Conservation (phyloP, 2,888 invertebrate genomes). For the Tachina lurida region DNA sequence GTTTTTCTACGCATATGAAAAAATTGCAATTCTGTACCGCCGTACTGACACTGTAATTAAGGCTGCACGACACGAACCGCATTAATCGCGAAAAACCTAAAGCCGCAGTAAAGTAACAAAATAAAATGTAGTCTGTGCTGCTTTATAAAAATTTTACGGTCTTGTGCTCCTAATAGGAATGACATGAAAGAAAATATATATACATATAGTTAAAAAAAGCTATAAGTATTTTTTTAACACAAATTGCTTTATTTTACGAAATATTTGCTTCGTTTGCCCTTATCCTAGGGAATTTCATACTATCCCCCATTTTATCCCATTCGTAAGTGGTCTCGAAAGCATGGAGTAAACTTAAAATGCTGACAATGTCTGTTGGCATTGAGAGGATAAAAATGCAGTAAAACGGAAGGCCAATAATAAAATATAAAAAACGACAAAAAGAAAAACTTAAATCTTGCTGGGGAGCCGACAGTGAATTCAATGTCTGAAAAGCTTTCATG, state of each 20-base stretch:
- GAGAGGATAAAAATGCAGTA: conserved; percentile 3
- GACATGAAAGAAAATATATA: too few species aligned
- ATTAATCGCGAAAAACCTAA: too few species aligned
- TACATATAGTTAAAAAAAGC: too few species aligned
- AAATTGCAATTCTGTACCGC: too few species aligned
- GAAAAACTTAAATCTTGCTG: conserved; percentile 24
- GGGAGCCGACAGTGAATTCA: conserved; percentile 36
- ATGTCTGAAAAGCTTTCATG: conserved; percentile 35
- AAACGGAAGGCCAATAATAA: not conserved
- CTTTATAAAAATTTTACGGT: too few species aligned
- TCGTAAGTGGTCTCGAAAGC: not conserved
- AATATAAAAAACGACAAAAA: conserved; percentile 2
- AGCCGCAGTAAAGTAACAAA: too few species aligned
- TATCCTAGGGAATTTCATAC: not conserved
- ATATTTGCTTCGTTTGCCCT: not conserved
- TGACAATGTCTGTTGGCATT: conserved; percentile 56
- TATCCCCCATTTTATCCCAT: not conserved
- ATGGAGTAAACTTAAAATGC: not conserved
- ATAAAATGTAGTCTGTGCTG: too few species aligned
- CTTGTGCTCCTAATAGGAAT: too few species aligned
- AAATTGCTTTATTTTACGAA: not conserved
- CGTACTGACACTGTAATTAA: too few species aligned
- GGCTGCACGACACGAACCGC: too few species aligned
- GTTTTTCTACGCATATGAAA: too few species aligned
- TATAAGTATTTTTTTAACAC: too few species aligned